Percentiles rank a stretch among this genome's conserved stretches.
Evolutionary conservation across 37 sponge, comb jelly and placozoan genomes (phyloP).

Genomic region (Chondrosia reniformis): DNA sequence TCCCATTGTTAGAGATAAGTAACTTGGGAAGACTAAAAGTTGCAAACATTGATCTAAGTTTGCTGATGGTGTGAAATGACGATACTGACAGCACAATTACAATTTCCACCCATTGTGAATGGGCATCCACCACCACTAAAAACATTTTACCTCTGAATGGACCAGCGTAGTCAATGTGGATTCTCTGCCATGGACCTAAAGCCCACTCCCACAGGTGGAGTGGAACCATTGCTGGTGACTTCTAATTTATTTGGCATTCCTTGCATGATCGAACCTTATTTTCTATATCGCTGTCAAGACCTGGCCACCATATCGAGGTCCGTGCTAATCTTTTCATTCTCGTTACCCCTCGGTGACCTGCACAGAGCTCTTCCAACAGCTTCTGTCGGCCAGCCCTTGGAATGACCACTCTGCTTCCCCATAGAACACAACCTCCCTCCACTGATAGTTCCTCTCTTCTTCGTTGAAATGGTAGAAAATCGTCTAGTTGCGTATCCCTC

Average conservation of each 20-base stretch:
- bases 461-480: slow-evolving; percentile 4
- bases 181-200: slow-evolving; percentile 35
- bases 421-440: slow-evolving; percentile 34
- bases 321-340: slow-evolving; percentile 50
- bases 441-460: slow-evolving; percentile 31
- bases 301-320: slow-evolving; percentile 34
- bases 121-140: too few relatives aligned
- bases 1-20: slow-evolving; percentile 49
- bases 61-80: slow-evolving; percentile 12
- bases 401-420: slow-evolving; percentile 50
- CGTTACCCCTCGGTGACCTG: too few relatives aligned
- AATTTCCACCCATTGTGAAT: slow-evolving; percentile 45
- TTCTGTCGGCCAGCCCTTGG: slow-evolving; percentile 1
- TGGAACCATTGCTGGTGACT: slow-evolving; percentile 28
- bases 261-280: too few relatives aligned
- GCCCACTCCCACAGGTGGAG: slow-evolving; percentile 53
- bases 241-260: slow-evolving; percentile 20
- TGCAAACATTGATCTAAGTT: slow-evolving; percentile 26
- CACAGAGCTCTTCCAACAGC: slow-evolving; percentile 23
- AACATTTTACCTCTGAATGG: slow-evolving; percentile 29
- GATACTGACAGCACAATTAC: slow-evolving; percentile 4
- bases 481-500: slow-evolving; percentile 7
- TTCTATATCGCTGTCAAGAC: slow-evolving; percentile 6
- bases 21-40: slow-evolving; percentile 32
- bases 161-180: slow-evolving; percentile 44